A percentile compares a stretch with the other conserved stretches of the same genome.
Evolutionary conservation across 2,113 vertebrate species (phyloP).

Genomic region (Chroicocephalus ridibundus): DNA sequence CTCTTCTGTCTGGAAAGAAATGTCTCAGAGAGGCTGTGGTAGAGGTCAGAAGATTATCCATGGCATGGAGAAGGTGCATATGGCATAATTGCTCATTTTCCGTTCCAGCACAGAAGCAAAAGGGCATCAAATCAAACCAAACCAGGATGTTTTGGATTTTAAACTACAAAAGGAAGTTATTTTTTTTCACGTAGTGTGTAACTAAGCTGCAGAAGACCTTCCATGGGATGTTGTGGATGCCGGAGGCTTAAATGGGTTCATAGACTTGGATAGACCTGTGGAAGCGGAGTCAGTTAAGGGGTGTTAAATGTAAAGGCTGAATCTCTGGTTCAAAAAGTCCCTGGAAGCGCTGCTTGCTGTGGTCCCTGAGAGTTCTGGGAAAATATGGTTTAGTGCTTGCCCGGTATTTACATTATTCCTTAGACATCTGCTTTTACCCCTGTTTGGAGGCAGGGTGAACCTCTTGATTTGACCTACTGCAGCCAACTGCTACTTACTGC

Average conservation of each 20-base stretch:
- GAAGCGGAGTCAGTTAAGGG: background rate
- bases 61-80: background rate
- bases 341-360: background rate
- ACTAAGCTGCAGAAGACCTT: background rate
- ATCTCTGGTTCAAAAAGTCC: background rate
- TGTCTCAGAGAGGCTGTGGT: background rate
- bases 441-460: background rate
- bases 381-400: background rate
- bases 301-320: background rate
- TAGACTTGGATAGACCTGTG: background rate
- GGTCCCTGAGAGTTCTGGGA: background rate
- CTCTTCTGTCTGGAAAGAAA: background rate
- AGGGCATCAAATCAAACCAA: background rate
- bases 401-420: background rate
- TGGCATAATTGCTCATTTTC: background rate
- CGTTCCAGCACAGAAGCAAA: background rate
- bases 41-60: background rate
- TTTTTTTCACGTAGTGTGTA: background rate
- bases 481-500: background rate
- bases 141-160: background rate
- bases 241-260: background rate
- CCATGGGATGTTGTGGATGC: rapidly evolving
- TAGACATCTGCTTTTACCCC: background rate
- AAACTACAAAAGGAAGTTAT: background rate
- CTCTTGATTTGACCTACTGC: background rate